Percentiles rank a stretch among this genome's conserved stretches.
These are phyloP conservation scores for Bathynomus jamesi DNA, from an alignment of 1,140 invertebrate species.

Conservation along the genomic window DNA sequence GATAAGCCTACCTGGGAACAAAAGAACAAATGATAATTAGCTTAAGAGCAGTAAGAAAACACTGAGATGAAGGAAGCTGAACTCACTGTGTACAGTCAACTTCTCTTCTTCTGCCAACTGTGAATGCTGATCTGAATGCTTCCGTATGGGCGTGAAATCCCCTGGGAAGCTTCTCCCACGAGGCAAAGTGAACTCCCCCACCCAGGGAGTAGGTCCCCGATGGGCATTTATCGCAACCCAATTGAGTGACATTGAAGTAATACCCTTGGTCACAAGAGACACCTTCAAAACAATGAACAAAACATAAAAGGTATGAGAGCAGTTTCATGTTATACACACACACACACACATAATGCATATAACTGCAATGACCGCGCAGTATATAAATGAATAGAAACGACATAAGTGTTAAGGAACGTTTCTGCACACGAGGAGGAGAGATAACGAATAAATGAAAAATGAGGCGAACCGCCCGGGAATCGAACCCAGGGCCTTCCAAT, in stretches of 20 bases:
- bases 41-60: too few species aligned
- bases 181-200: slow-evolving; percentile 48
- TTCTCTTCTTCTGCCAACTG: slow-evolving; percentile 37
- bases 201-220: slow-evolving; percentile 51
- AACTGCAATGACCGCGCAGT: too few species aligned
- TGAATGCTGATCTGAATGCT: slow-evolving; percentile 43
- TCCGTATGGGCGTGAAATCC: slow-evolving; percentile 47
- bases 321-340: not conserved
- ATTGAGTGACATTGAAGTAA: slow-evolving; percentile 44
- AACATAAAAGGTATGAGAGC: not conserved
- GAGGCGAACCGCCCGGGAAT: too few species aligned
- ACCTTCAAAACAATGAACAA: slow-evolving; percentile 39
- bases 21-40: too few species aligned
- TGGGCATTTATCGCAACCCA: slow-evolving; percentile 48
- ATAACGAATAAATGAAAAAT: too few species aligned
- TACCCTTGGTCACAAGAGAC: slow-evolving; percentile 48
- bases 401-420: too few species aligned
- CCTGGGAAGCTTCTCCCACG: slow-evolving; percentile 46
- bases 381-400: too few species aligned
- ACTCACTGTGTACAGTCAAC: slow-evolving; percentile 42
- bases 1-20: too few species aligned
- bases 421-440: too few species aligned
- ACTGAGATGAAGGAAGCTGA: too few species aligned
- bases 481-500: too few species aligned
- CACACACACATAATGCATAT: not conserved